These are phyloP conservation scores for Araneus ventricosus DNA, from an alignment of 1,140 invertebrate species.

Conservation along the genomic window DNA sequence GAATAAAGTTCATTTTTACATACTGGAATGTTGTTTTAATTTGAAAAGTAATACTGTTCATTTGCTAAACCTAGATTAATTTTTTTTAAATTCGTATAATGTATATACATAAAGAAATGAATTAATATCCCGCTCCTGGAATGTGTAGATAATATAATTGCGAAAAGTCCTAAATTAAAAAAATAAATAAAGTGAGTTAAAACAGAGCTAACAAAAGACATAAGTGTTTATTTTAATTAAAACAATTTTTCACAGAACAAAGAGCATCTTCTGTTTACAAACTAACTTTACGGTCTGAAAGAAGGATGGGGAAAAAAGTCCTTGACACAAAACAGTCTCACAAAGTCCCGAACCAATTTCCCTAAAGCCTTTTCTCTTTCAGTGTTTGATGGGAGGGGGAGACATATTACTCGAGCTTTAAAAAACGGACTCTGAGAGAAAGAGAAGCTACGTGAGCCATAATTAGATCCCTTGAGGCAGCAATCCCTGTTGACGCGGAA, in stretches of 20 bases:
- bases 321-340: background rate
- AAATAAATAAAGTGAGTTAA: too few species aligned
- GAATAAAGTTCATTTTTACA: too few species aligned
- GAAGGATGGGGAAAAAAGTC: background rate
- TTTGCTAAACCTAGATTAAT: too few species aligned
- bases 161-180: too few species aligned
- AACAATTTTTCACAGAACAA: background rate
- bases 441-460: background rate
- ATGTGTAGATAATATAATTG: too few species aligned
- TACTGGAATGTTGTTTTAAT: too few species aligned
- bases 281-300: background rate
- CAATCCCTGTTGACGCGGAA: background rate
- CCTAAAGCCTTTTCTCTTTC: conserved; percentile 7
- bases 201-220: too few species aligned
- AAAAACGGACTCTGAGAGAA: background rate
- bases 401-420: background rate
- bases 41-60: too few species aligned
- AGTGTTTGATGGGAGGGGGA: background rate
- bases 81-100: too few species aligned
- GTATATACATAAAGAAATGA: too few species aligned
- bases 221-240: background rate
- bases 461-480: conserved; percentile 25
- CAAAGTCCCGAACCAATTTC: background rate
- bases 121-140: too few species aligned
- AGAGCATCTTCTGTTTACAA: background rate